Evolutionary conservation across 2,113 vertebrate species (phyloP).

Genomic region (Potamarius usumacintae): DNA sequence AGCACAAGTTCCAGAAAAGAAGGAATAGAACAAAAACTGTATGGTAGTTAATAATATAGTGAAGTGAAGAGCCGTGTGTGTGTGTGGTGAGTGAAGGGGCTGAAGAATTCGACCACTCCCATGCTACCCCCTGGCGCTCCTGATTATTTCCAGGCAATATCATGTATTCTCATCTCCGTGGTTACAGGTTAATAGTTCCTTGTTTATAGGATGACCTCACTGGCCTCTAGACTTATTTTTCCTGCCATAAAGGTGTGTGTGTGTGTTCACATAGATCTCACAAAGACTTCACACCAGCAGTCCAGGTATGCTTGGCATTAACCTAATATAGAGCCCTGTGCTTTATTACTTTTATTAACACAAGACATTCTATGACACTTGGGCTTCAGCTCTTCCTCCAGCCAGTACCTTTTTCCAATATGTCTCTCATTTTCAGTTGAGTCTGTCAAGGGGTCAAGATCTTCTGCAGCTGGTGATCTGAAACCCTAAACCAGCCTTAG

Average conservation of each 20-base stretch:
- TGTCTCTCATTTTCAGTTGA: constrained; percentile 9
- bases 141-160: constrained; percentile 79
- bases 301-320: neutral
- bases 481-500: constrained; percentile 37
- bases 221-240: constrained; percentile 53
- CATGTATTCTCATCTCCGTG: constrained; percentile 69
- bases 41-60: constrained; percentile 52
- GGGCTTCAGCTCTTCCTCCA: constrained; percentile 4
- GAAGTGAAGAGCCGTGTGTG: constrained; percentile 5
- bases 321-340: neutral
- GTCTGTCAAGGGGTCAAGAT: constrained; percentile 37
- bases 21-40: constrained; percentile 35
- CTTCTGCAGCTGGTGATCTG: constrained; percentile 47
- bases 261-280: neutral
- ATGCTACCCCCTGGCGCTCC: constrained; percentile 67
- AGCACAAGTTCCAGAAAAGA: constrained; percentile 39
- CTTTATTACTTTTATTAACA: neutral
- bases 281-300: neutral
- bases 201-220: constrained; percentile 57
- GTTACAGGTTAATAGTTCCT: constrained; percentile 76
- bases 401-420: constrained; percentile 4
- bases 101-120: constrained; percentile 69
- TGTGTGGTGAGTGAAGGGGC: constrained; percentile 52
- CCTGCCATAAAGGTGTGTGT: constrained; percentile 25
- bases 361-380: constrained; percentile 9